These are phyloP conservation scores for Drosophila kepulauana DNA, from an alignment of 1,140 invertebrate species.

Conservation along the genomic window DNA sequence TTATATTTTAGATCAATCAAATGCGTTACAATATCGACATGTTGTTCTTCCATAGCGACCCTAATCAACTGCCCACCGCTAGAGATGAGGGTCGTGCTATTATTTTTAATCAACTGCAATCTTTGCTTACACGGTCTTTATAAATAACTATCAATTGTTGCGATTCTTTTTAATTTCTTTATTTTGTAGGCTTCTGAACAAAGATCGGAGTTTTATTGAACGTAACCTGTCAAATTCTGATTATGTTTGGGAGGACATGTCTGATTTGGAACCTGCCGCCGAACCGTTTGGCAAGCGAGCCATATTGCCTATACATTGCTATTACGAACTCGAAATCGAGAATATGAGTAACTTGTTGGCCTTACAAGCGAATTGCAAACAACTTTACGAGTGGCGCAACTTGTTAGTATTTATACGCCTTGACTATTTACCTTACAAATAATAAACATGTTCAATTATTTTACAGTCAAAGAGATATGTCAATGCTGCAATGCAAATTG, in stretches of 20 bases:
- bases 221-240: slow-evolving; percentile 69
- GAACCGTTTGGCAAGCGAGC: slow-evolving; percentile 83
- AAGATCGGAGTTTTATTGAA: slow-evolving; percentile 75
- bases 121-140: slow-evolving; percentile 42
- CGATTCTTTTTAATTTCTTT: slow-evolving; percentile 19
- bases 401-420: slow-evolving; percentile 70
- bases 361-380: slow-evolving; percentile 72
- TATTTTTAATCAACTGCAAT: slow-evolving; percentile 43
- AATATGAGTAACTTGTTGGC: slow-evolving; percentile 42
- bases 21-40: no score
- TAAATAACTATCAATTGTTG: slow-evolving; percentile 2
- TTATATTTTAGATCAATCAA: slow-evolving; percentile 86
- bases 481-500: slow-evolving; percentile 83
- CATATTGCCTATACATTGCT: slow-evolving; percentile 87
- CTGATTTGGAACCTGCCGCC: slow-evolving; percentile 80
- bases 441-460: slow-evolving; percentile 20
- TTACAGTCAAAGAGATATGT: slow-evolving; percentile 82
- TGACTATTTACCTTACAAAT: neutral
- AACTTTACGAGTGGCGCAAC: slow-evolving; percentile 74
- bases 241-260: slow-evolving; percentile 82
- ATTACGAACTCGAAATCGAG: slow-evolving; percentile 80
- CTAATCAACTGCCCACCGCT: slow-evolving; percentile 69
- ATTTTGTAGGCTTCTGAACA: slow-evolving; percentile 60
- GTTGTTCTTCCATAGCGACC: no score
- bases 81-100: slow-evolving; percentile 21